These are phyloP conservation scores for Merops nubicus DNA, from an alignment of 2,113 vertebrate species.

Conservation along the genomic window DNA sequence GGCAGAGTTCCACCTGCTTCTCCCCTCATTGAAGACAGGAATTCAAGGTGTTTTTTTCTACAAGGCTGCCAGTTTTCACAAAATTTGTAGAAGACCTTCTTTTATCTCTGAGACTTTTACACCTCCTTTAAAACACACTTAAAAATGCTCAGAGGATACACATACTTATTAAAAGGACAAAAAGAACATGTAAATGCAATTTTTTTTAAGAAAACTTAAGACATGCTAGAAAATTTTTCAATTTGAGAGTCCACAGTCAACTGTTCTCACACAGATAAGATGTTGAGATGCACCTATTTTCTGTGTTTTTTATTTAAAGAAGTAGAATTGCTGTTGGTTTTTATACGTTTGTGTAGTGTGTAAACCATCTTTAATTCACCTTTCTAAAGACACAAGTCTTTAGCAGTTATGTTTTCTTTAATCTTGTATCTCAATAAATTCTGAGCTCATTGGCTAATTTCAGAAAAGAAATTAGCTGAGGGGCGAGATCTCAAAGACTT, in stretches of 20 bases:
- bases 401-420: background rate
- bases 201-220: background rate
- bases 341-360: background rate
- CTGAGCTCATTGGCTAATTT: background rate
- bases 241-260: background rate
- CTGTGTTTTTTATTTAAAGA: background rate
- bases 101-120: background rate
- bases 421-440: background rate
- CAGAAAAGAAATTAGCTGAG: background rate
- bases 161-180: background rate
- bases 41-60: background rate
- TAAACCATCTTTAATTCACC: background rate
- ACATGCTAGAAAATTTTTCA: background rate
- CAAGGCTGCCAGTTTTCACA: background rate
- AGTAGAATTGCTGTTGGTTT: background rate
- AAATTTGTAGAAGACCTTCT: background rate
- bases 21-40: background rate
- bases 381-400: background rate
- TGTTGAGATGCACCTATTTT: background rate
- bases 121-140: background rate
- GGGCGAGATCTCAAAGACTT: background rate
- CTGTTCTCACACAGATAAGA: background rate
- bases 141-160: background rate
- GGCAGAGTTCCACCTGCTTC: background rate
- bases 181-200: rapidly evolving